Percentiles rank a stretch among this genome's conserved stretches.
These are phyloP conservation scores for Pomatostomus ruficeps DNA, from an alignment of 2,113 vertebrate species.

Conservation along the genomic window DNA sequence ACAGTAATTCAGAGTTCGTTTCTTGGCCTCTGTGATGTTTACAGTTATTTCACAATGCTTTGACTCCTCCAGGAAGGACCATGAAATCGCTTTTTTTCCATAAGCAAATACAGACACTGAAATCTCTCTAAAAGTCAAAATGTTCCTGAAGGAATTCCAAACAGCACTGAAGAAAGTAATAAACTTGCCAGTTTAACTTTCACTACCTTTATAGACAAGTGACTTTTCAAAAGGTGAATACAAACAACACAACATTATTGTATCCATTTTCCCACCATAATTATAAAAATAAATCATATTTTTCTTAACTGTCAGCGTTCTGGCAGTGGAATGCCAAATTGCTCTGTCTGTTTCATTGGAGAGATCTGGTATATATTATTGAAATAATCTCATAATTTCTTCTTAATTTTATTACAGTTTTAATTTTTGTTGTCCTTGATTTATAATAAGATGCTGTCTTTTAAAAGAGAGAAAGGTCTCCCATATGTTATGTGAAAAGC, in stretches of 20 bases:
- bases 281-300: neutral
- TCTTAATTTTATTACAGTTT: neutral
- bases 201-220: neutral
- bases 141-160: slow-evolving; percentile 22
- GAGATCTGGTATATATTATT: neutral
- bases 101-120: slow-evolving; percentile 27
- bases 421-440: neutral
- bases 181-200: neutral
- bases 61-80: slow-evolving; percentile 1
- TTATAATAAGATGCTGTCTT: neutral
- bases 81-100: neutral
- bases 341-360: neutral
- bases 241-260: neutral
- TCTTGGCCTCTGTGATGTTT: slow-evolving; percentile 30
- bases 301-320: neutral
- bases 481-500: neutral
- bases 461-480: neutral
- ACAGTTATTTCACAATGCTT: slow-evolving; percentile 52
- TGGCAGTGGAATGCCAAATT: neutral
- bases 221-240: neutral
- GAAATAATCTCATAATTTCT: neutral
- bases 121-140: slow-evolving; percentile 32
- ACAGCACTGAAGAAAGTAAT: neutral
- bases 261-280: neutral
- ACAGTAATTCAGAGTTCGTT: neutral